phyloP scores from a whole-genome alignment of 2,797 vertebrate genomes.

The Phataginus tricuspis region DNA sequence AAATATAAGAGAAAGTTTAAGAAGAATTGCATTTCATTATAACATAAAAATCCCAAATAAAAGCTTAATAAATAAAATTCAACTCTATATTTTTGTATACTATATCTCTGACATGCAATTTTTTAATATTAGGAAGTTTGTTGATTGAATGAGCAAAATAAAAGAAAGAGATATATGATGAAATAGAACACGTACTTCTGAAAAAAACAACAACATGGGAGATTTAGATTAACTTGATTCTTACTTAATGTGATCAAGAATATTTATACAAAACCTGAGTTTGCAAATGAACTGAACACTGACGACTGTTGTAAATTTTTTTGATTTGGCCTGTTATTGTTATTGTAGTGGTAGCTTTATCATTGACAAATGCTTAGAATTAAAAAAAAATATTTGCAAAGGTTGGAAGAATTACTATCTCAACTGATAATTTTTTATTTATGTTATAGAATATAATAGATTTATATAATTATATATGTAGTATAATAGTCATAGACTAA shows the following conservation, averaged over 20 bases:
- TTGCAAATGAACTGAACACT: background rate
- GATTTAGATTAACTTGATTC: background rate
- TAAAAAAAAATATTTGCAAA: background rate
- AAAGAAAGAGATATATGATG: background rate
- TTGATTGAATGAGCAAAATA: background rate
- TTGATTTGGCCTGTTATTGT: background rate
- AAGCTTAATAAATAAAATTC: background rate
- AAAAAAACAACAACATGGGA: background rate
- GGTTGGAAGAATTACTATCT: background rate
- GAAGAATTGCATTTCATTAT: background rate
- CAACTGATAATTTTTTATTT: background rate
- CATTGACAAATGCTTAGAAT: background rate
- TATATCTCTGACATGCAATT: background rate
- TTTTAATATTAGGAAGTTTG: background rate
- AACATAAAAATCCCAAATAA: background rate
- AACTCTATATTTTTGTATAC: background rate
- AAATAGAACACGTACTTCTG: background rate
- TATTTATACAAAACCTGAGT: slow-evolving; percentile 38
- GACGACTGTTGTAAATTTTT: background rate
- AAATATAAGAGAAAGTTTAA: background rate
- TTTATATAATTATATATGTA: too few species aligned
- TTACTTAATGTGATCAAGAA: background rate
- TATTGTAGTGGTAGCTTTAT: background rate
- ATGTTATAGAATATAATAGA: too few species aligned
- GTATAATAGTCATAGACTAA: background rate